Conservation (phyloP, 1,140 invertebrate species). For the Drosophila mayri region DNA sequence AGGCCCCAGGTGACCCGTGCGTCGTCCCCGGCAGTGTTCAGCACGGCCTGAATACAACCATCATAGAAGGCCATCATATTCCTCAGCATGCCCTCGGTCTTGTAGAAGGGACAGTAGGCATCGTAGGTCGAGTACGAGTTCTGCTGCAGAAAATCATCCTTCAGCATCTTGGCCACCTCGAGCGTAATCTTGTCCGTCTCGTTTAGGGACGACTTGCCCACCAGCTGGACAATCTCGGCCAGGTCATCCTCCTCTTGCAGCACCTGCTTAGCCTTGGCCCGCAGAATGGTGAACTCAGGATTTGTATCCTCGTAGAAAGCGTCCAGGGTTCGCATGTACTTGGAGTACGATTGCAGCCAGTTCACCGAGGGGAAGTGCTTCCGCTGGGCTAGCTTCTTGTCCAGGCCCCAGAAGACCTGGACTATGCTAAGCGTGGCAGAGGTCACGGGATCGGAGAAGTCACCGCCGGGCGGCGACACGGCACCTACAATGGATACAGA, state of each 20-base stretch:
- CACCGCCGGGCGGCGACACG: conserved; percentile 99
- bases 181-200: conserved; percentile 75
- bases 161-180: conserved; percentile 75
- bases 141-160: conserved; percentile 80
- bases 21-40: conserved; percentile 46
- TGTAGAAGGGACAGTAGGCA: conserved; percentile 76
- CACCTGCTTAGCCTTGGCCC: conserved; percentile 89
- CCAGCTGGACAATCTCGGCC: conserved; percentile 95
- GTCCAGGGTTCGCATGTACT: conserved; percentile 92
- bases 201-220: conserved; percentile 91
- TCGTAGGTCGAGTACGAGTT: conserved; percentile 77
- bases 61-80: conserved; percentile 73
- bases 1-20: conserved; percentile 67
- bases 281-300: conserved; percentile 88
- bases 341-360: conserved; percentile 95
- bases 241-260: conserved; percentile 95
- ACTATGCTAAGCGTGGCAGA: conserved; percentile 99
- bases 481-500: conserved; percentile 99
- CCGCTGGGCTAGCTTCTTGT: conserved; percentile 99
- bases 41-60: conserved; percentile 28
- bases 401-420: conserved; percentile 99
- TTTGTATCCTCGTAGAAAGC: conserved; percentile 92
- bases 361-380: conserved; percentile 99
- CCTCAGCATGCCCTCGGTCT: conserved; percentile 72
- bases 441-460: conserved; percentile 99